A percentile compares a stretch with the other conserved stretches of the same genome.
These are phyloP conservation scores for Anniella stebbinsi DNA, from an alignment of 2,797 vertebrate genomes.

Conservation along the genomic window DNA sequence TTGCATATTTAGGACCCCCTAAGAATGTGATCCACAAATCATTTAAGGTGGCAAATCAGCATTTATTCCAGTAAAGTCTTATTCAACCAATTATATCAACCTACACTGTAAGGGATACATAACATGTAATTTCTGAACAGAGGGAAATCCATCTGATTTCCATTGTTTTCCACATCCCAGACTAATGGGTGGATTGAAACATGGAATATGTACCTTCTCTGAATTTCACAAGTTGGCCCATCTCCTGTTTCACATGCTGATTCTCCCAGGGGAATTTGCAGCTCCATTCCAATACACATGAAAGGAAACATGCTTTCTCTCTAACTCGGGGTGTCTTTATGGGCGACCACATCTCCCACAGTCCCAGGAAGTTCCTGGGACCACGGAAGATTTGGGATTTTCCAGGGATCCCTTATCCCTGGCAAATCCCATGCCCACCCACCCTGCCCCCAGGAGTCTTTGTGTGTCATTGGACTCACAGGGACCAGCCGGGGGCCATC, in stretches of 20 bases:
- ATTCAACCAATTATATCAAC: neutral
- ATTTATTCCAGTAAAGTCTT: neutral
- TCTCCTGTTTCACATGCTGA: neutral
- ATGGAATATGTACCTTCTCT: neutral
- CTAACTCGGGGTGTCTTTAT: no score
- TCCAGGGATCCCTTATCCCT: no score
- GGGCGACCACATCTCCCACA: no score
- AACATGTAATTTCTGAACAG: neutral
- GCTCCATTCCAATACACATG: neutral
- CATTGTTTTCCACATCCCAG: neutral
- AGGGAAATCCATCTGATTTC: neutral
- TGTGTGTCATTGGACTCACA: no score
- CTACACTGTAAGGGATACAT: neutral
- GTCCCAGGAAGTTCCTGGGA: no score
- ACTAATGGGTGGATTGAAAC: neutral
- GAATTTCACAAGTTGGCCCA: neutral
- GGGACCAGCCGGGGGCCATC: no score
- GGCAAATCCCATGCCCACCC: no score
- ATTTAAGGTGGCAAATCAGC: neutral
- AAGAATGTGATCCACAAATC: neutral
- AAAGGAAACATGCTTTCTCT: neutral
- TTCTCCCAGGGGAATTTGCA: neutral
- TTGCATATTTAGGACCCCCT: neutral
- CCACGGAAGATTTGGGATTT: no score
- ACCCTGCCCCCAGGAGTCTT: no score